Evolutionary conservation across 2,888 invertebrate genomes (phyloP).

Genomic region (Drosophila helvetica): DNA sequence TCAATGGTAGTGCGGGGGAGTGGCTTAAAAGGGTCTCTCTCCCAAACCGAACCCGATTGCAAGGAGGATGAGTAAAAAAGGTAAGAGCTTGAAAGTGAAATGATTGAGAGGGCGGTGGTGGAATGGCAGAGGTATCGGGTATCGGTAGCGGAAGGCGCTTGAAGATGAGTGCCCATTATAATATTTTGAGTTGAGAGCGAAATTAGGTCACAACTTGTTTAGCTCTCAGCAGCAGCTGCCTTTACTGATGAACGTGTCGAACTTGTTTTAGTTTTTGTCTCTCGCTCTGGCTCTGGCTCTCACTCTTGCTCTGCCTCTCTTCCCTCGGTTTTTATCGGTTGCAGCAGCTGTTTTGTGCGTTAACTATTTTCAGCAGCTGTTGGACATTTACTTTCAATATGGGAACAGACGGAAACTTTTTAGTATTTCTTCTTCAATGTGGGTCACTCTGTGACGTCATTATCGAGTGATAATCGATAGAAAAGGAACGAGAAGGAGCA

Average conservation of each 20-base stretch:
- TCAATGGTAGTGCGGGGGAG: background rate
- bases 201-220: slow-evolving; percentile 69
- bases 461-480: slow-evolving; percentile 41
- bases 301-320: slow-evolving; percentile 19
- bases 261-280: slow-evolving; percentile 59
- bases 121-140: background rate
- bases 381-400: slow-evolving; percentile 74
- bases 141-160: slow-evolving; percentile 6
- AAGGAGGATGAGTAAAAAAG: background rate
- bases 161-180: slow-evolving; percentile 42
- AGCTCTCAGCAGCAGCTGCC: slow-evolving; percentile 15
- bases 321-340: background rate
- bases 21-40: no score
- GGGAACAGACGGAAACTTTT: slow-evolving; percentile 41
- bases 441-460: slow-evolving; percentile 43
- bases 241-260: slow-evolving; percentile 71
- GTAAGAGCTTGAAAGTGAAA: slow-evolving; percentile 19
- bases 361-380: slow-evolving; percentile 65
- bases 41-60: background rate
- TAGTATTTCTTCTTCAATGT: slow-evolving; percentile 23
- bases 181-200: slow-evolving; percentile 67
- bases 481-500: background rate
- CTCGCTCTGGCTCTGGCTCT: slow-evolving; percentile 13
- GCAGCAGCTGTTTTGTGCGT: slow-evolving; percentile 32
- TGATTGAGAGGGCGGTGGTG: slow-evolving; percentile 15